Evolutionary conservation across 2,888 invertebrate genomes (phyloP).

Genomic region (Cryptus armator): DNA sequence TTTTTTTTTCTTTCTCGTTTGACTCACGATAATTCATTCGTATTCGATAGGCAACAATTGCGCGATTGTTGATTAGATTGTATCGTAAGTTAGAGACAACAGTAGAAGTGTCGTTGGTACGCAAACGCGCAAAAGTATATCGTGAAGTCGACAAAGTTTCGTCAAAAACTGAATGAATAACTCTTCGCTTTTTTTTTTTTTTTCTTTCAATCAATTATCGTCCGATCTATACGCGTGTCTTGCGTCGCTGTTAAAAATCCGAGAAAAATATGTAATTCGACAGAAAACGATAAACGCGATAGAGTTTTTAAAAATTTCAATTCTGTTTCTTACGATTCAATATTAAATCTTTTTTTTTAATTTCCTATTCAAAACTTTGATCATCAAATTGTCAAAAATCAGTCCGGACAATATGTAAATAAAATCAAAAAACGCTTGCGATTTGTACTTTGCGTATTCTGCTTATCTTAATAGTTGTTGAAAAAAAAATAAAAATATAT

Average conservation of each 20-base stretch:
- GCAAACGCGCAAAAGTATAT: conserved; percentile 3
- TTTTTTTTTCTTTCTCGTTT: background rate
- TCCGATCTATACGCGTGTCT: background rate
- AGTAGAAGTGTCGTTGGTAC: conserved; percentile 6
- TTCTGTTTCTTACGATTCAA: background rate
- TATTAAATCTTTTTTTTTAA: background rate
- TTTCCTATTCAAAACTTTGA: background rate
- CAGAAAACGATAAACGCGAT: background rate
- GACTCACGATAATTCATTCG: conserved; percentile 2
- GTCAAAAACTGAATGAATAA: background rate
- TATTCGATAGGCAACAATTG: conserved; percentile 3
- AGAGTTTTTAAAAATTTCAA: background rate
- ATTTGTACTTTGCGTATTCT: conserved; percentile 41
- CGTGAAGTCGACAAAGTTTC: background rate
- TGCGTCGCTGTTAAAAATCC: background rate
- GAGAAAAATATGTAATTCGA: background rate
- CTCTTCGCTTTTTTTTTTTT: background rate
- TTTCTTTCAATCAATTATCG: background rate
- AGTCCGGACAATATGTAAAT: conserved; percentile 54
- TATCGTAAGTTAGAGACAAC: background rate
- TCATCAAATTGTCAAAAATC: conserved; percentile 5
- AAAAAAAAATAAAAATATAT: background rate
- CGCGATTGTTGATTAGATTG: conserved; percentile 9
- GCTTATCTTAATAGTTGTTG: conserved; percentile 18
- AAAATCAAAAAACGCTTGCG: conserved; percentile 36